Percentiles rank a stretch among this genome's conserved stretches.
phyloP scores from a whole-genome alignment of 37 sponge, comb jelly and placozoan species.

The Dysidea cf. avara region DNA sequence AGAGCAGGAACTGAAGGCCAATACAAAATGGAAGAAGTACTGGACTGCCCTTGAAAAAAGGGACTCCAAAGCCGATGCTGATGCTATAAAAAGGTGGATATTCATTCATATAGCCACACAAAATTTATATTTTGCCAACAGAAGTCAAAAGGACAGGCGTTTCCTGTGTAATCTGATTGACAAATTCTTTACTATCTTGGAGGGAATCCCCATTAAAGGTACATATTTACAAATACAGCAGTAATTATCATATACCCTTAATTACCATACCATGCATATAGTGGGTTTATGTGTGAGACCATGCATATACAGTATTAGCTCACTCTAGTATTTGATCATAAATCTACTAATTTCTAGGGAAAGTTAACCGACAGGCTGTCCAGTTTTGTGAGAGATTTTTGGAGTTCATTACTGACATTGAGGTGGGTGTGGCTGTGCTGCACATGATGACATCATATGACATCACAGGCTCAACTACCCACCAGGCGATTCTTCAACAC shows the following conservation, averaged over 20 bases:
- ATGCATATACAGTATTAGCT: too few species aligned
- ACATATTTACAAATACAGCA: neutral
- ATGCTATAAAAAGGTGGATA: constrained; percentile 44
- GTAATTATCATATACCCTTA: too few species aligned
- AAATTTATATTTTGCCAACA: neutral
- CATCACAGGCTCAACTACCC: constrained; percentile 76
- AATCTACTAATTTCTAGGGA: constrained; percentile 18
- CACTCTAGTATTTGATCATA: too few species aligned
- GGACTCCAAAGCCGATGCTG: constrained; percentile 61
- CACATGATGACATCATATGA: neutral
- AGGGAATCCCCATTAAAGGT: constrained; percentile 63
- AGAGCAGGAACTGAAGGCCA: constrained; percentile 58
- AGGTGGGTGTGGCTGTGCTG: constrained; percentile 33
- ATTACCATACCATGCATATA: too few species aligned
- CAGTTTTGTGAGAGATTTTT: constrained; percentile 89
- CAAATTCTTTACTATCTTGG: constrained; percentile 71
- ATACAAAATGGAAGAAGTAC: constrained; percentile 68
- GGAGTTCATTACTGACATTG: constrained; percentile 89
- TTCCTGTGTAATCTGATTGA: constrained; percentile 77
- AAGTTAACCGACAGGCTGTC: constrained; percentile 44
- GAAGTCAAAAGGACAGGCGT: constrained; percentile 46
- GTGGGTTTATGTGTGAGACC: too few species aligned
- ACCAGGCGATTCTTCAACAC: constrained; percentile 96
- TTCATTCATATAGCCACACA: neutral
- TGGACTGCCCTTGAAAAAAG: constrained; percentile 79